Evolutionary conservation across 2,797 vertebrate genomes (phyloP).

Genomic region (Pempheris klunzingeri): DNA sequence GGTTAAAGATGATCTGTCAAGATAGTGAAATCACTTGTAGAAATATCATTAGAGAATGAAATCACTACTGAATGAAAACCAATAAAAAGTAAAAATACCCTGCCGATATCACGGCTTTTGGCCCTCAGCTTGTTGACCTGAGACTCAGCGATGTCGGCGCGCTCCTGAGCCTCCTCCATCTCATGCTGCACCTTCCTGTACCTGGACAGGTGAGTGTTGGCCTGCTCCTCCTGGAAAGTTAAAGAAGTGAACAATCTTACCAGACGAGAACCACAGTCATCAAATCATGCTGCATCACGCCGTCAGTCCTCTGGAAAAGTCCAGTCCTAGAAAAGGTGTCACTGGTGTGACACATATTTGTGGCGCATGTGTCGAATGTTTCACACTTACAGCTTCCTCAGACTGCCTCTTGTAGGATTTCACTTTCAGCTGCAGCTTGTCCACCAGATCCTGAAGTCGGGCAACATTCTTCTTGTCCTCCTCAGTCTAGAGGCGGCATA

Average conservation of each 20-base stretch:
- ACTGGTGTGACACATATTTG: slow-evolving; percentile 33
- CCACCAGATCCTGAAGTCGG: slow-evolving; percentile 91
- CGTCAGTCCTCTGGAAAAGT: slow-evolving; percentile 26
- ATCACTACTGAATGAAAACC: not conserved
- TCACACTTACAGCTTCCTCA: slow-evolving; percentile 91
- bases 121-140: slow-evolving; percentile 93
- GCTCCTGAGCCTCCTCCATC: slow-evolving; percentile 90
- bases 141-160: slow-evolving; percentile 91
- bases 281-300: not conserved
- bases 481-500: slow-evolving; percentile 78
- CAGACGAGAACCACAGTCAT: not conserved
- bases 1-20: slow-evolving; percentile 15
- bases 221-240: slow-evolving; percentile 88
- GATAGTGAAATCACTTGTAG: not conserved
- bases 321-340: slow-evolving; percentile 26
- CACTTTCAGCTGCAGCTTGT: slow-evolving; percentile 93
- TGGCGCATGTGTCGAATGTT: slow-evolving; percentile 39
- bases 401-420: slow-evolving; percentile 93
- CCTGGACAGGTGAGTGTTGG: slow-evolving; percentile 89
- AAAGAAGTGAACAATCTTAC: not conserved
- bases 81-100: slow-evolving; percentile 59
- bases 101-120: slow-evolving; percentile 89
- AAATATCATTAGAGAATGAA: not conserved
- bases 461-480: slow-evolving; percentile 92
- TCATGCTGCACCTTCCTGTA: slow-evolving; percentile 92